Base-by-base conservation (phyloP, 2,113 vertebrate genomes). In the Dolichotis patagonum region DNA sequence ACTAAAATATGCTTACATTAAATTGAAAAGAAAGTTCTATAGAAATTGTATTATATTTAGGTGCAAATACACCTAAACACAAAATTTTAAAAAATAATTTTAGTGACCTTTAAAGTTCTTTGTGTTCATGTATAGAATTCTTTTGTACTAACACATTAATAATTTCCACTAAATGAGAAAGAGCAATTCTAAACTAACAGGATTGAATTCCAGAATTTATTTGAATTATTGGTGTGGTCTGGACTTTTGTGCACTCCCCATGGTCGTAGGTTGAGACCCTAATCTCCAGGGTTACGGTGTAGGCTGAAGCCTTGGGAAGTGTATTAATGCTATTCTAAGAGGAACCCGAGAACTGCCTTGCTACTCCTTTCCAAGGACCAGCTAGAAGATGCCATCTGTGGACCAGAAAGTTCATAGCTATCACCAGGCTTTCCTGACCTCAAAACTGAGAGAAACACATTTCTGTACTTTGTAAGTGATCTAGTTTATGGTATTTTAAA, bases 31-130 rank as follows among this genome's bases (percentile, higher is more conserved):
- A 85, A 43, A 58, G 52, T 85, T 81, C 71, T 41, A 17, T 77
- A 32, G 86, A 94, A 94, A 52, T 14, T 85, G 88, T 90, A 95
- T 38, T 71, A 71, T 71, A 41, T 24, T 71, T 71, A 62, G n/a
- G n/a, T 41, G n/a, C 69, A 41, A 41, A 56, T 69, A 19, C 6
- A 88, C 43, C 17, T 95, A 62, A 83, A 69, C 91, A 86, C 13
- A 65, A 77, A 80, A 32, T 58, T n/a, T n/a, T 58, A 43, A 41
- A 67, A 83, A 91, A 87, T 43, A n/a, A n/a, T 83, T 7, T 88
- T 82, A 56, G 10, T 87, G 30, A 94, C 89, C 62, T 10, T 94
- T 94, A 78, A 94, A 73, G 28, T 69, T 41, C 69, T 85, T 84
- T 67, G 43, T 32, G 17, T 60, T 11, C 7, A 43, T 54, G 52